phyloP scores from a whole-genome alignment of 2,113 vertebrate species.

The Larimichthys polyactis region DNA sequence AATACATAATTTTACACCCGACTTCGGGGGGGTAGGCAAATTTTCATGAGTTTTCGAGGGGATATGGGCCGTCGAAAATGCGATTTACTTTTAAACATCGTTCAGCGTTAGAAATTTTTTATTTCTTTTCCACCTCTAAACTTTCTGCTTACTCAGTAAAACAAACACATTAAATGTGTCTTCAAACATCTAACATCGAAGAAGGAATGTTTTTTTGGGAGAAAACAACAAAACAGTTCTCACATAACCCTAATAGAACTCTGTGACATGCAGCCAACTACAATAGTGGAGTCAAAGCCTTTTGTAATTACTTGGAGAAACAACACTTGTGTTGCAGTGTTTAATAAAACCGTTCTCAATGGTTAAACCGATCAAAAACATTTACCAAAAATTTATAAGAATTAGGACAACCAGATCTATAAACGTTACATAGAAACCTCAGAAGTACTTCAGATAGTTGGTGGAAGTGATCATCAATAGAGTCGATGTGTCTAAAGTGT shows the following conservation, averaged over 20 bases:
- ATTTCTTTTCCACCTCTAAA: neutral
- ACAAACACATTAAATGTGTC: neutral
- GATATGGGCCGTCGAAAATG: too few relatives aligned
- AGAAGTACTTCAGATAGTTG: neutral
- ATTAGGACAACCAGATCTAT: too few relatives aligned
- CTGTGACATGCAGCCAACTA: neutral
- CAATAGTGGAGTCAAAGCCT: neutral
- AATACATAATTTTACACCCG: too few relatives aligned
- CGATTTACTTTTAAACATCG: too few relatives aligned
- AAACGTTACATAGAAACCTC: neutral
- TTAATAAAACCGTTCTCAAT: neutral
- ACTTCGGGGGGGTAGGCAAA: too few relatives aligned
- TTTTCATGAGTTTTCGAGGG: too few relatives aligned
- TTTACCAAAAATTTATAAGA: neutral
- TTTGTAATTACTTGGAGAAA: neutral
- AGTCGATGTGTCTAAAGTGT: neutral
- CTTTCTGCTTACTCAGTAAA: neutral
- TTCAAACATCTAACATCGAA: neutral
- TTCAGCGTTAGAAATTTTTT: too few relatives aligned
- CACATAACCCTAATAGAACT: neutral
- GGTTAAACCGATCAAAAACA: neutral
- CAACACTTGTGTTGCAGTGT: neutral
- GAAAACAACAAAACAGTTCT: neutral
- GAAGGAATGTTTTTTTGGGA: neutral
- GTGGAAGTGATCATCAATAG: neutral